These are phyloP conservation scores for Cosmopolites sordidus DNA, from an alignment of 2,888 invertebrate species.

Conservation along the genomic window DNA sequence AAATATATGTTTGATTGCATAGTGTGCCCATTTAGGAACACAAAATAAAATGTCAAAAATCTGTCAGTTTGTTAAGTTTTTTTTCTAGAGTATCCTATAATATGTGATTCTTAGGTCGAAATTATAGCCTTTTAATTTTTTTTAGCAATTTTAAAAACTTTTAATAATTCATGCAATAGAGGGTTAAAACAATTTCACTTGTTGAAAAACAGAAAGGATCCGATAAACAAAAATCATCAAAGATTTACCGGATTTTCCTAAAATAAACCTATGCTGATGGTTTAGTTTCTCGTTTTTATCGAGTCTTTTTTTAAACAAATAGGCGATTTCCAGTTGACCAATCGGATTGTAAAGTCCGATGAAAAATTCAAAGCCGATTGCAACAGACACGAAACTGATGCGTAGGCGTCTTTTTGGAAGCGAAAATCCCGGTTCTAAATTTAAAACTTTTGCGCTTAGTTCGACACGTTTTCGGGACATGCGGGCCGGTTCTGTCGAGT, in stretches of 20 bases:
- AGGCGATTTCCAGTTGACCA: neutral
- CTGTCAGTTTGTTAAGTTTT: too few relatives aligned
- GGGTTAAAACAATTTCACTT: too few relatives aligned
- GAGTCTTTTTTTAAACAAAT: neutral
- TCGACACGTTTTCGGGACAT: conserved; percentile 1
- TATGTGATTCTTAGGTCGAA: too few relatives aligned
- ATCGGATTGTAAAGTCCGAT: neutral
- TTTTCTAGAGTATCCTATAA: too few relatives aligned
- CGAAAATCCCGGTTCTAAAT: conserved; percentile 6
- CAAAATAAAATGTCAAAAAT: too few relatives aligned
- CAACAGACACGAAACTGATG: neutral
- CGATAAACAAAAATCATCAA: neutral
- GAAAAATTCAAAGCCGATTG: neutral
- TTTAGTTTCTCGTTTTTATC: neutral
- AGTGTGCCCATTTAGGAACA: too few relatives aligned
- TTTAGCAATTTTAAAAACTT: too few relatives aligned
- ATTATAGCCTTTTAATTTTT: too few relatives aligned
- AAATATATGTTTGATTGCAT: too few relatives aligned
- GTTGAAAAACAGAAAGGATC: neutral
- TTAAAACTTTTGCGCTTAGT: conserved; percentile 6
- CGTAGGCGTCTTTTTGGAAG: conserved; percentile 1
- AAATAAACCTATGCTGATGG: neutral
- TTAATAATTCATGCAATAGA: too few relatives aligned
- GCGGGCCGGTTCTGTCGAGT: too few relatives aligned
- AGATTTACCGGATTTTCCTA: neutral